These are phyloP conservation scores for Drosophila navojoa DNA, from an alignment of 1,140 invertebrate species.

Conservation along the genomic window DNA sequence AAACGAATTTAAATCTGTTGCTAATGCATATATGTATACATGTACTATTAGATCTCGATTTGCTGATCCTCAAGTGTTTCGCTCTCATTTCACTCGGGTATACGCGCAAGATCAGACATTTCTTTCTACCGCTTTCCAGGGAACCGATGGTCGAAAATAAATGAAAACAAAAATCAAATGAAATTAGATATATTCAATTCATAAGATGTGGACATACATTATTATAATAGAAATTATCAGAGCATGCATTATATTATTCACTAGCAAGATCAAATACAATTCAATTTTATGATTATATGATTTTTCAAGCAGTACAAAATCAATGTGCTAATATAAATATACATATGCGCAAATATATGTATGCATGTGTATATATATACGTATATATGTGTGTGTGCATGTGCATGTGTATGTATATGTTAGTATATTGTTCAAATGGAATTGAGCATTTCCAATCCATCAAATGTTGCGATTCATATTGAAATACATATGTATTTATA, in stretches of 20 bases:
- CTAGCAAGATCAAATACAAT: slow-evolving; percentile 35
- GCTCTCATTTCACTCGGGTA: background rate
- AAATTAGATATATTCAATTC: slow-evolving; percentile 1
- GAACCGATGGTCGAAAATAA: slow-evolving; percentile 25
- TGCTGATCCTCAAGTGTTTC: background rate
- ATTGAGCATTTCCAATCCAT: slow-evolving; percentile 24
- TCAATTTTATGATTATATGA: background rate
- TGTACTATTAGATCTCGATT: background rate
- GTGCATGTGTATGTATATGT: background rate
- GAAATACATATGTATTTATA: background rate
- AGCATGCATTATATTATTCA: background rate
- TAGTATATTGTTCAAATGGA: slow-evolving; percentile 28
- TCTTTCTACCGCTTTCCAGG: background rate
- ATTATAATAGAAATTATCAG: background rate
- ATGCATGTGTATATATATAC: background rate
- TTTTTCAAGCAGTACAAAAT: slow-evolving; percentile 33
- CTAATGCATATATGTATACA: slow-evolving; percentile 3
- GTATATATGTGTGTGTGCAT: background rate
- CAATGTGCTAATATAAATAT: slow-evolving; percentile 14
- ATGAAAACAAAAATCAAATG: too few relatives aligned
- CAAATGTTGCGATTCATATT: slow-evolving; percentile 11
- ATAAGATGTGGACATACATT: slow-evolving; percentile 7
- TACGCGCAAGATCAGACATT: slow-evolving; percentile 21
- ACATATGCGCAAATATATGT: background rate
- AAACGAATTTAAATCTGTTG: slow-evolving; percentile 18